Base-by-base conservation (phyloP, 2,888 invertebrate genomes). In the Sphaeridia pumilis region DNA sequence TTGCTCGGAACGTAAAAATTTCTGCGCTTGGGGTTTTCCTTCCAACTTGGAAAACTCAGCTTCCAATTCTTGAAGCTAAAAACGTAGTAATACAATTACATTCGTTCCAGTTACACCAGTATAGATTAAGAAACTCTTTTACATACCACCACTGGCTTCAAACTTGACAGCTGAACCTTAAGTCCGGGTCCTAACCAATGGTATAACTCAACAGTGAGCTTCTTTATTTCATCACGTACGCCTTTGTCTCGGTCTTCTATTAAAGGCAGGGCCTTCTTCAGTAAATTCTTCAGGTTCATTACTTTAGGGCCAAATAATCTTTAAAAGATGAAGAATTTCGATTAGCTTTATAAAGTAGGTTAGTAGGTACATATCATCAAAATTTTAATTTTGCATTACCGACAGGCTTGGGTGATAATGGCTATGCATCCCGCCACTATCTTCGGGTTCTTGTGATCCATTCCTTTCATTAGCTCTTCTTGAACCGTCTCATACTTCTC, bases 381-480 rank as follows among this genome's bases (percentile, higher is more conserved):
- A 31, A 31, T n/a, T n/a, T n/a, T 46, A 36, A 52, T 7, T 26
- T 17, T 27, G 45, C 46, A 63, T 57, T 69, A 76, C 75, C 71
- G 82, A 25, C 95, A 71, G 0, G 87, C 84, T 41, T 81, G 77
- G 24, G 84, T 83, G 5, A 86, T 71, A 0, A 84, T 79, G 4
- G 81, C 75, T 2, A 87, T 77, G 69, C 89, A 92, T 0, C 86
- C 92, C 0, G 86, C 75, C 0, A 92, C 87, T 56, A 92, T 87
- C 74, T 94, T 97, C 0, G 97, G 95, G 71, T 94, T 94, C 71
- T 97, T 97, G 65, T 87, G 87, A 42, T 89, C 87, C 74, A 90
- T 83, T 31, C 95, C 95, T 73, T 93, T 93, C 21, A 92, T 73
- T 2, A 97, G 74, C 70, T 93, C 94, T 62, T 95, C 95, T 65